Evolutionary conservation across 23 tunicate species (phyloP), one percentile per base, ranked within the genome.

Genomic region (Oikopleura albicans): DNA sequence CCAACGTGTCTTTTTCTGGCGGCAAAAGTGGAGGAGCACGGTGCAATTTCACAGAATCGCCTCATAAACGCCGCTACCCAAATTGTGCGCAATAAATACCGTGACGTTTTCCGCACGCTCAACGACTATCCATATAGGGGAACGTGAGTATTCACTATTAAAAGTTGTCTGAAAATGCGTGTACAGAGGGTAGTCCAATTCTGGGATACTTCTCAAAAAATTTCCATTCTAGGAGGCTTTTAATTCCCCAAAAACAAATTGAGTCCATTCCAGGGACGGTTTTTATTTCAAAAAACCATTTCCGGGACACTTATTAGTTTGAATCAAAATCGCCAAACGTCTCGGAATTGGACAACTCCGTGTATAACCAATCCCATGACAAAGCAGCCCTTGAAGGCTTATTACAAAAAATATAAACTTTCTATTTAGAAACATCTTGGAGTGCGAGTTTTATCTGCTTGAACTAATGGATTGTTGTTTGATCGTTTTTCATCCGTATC

Each of bases 401-500:
- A 49, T 49, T 49, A 8, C 22, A 49, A 49, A 22, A 8, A 8
- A 22, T 49, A 49, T 8, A 8, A 49, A n/a, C n/a, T 8, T 49
- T 8, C 59, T 49, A 40, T 87, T 88, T 63, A 84, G 76, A 33
- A 86, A 90, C 31, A 85, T 92, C 0, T 89, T 87, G 88, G 97
- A 92, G 86, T 92, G 97, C 57, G 97, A 92, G 56, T 92, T 92
- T 86, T 92, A 86, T 40, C 75, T 92, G 38, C 84, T 92, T 0
- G 97, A 92, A 40, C 40, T 92, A 40, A 89, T 89, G 91, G 97
- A 92, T 66, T 92, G 97, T 83, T 92, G 93, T 56, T 76, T 92
- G 1, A 88, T 92, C 0, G 90, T 92, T 39, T 92, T 83, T 86
- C 97, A 92, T 76, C 97, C 97, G 27, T 92, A 92, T 75, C 76